Conservation (phyloP, 1,140 invertebrate genomes). For the Plectrocnemia conspersa region DNA sequence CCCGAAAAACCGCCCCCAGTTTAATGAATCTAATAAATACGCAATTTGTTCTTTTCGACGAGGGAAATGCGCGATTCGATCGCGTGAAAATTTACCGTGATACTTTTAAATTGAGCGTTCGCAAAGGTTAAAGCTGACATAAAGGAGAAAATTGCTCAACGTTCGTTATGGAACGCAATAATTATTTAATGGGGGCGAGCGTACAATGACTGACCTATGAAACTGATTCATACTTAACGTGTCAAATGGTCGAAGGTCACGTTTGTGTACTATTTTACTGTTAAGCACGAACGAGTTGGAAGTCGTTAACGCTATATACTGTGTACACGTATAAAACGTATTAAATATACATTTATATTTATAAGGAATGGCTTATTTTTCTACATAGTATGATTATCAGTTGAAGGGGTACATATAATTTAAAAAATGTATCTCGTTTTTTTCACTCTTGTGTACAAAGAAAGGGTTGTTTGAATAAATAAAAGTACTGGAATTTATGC, state of each 20-base stretch:
- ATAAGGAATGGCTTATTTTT: too few relatives aligned
- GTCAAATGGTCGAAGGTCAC: background rate
- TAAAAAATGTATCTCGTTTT: background rate
- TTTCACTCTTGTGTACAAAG: background rate
- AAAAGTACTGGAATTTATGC: constrained; percentile 12
- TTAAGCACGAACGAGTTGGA: background rate
- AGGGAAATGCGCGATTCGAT: constrained; percentile 4
- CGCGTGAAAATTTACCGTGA: too few relatives aligned
- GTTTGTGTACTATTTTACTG: too few relatives aligned
- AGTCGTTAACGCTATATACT: too few relatives aligned
- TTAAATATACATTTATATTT: too few relatives aligned
- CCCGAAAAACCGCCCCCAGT: constrained; percentile 2
- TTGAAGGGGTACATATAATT: too few relatives aligned
- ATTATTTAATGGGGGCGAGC: background rate
- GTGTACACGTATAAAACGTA: too few relatives aligned
- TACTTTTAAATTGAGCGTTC: too few relatives aligned
- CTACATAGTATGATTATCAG: too few relatives aligned
- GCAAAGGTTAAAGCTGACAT: too few relatives aligned
- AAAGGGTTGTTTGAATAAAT: constrained; percentile 13
- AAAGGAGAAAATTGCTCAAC: too few relatives aligned
- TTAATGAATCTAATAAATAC: constrained; percentile 26
- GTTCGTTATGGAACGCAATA: too few relatives aligned
- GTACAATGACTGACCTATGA: constrained; percentile 2
- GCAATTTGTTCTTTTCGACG: constrained; percentile 3
- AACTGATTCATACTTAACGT: background rate